phyloP scores from a whole-genome alignment of 1,140 invertebrate genomes.

The Venustaconcha ellipsiformis region DNA sequence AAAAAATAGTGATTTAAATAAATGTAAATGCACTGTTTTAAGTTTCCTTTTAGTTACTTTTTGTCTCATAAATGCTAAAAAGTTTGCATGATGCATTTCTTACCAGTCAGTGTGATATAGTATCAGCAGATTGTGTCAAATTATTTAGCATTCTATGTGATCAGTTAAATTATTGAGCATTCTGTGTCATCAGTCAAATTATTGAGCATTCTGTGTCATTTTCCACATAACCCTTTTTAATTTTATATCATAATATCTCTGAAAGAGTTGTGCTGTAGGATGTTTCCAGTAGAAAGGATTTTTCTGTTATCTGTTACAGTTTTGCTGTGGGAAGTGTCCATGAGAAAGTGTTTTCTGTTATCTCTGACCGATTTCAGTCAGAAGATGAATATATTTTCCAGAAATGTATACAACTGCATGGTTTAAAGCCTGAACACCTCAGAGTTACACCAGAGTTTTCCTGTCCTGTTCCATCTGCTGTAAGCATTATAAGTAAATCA shows the following conservation, averaged over 20 bases:
- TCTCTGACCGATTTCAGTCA: conserved; percentile 38
- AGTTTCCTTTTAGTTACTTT: no score
- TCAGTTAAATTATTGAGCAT: no score
- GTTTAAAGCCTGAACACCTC: conserved; percentile 44
- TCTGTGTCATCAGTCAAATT: no score
- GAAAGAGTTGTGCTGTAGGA: conserved; percentile 51
- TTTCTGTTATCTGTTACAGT: conserved; percentile 32
- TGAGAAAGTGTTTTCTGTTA: conserved; percentile 50
- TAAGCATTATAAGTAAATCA: conserved; percentile 33
- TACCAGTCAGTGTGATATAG: no score
- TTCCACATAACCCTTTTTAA: no score
- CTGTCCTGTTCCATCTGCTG: conserved; percentile 52
- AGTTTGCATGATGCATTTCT: no score
- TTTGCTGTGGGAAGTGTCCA: conserved; percentile 52
- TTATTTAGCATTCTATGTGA: no score
- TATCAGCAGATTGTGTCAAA: no score
- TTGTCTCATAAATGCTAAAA: no score
- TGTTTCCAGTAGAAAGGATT: conserved; percentile 51
- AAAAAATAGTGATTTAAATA: no score
- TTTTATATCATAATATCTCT: neutral
- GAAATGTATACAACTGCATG: conserved; percentile 45
- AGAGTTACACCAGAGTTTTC: conserved; percentile 44
- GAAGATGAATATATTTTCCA: conserved; percentile 40
- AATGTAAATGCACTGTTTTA: no score
- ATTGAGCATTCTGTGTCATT: no score